Percentiles rank a stretch among this genome's conserved stretches.
phyloP scores from a whole-genome alignment of 2,113 vertebrate genomes.

The Cacatua alba region DNA sequence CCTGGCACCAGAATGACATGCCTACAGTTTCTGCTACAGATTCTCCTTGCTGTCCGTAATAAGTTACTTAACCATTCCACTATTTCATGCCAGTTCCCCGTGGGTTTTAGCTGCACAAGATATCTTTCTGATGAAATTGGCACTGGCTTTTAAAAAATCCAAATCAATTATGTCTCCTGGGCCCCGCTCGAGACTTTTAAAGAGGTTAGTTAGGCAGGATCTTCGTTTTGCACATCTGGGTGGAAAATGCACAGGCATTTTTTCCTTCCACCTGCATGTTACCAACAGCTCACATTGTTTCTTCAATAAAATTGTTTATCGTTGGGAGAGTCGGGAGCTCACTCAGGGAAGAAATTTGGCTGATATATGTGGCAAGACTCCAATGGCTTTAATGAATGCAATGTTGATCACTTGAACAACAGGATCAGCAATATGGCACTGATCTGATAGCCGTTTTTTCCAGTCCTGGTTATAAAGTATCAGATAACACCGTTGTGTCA shows the following conservation, averaged over 20 bases:
- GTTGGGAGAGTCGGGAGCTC: not conserved
- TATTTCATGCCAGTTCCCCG: conserved; percentile 1
- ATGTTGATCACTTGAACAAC: conserved; percentile 49
- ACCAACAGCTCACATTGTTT: not conserved
- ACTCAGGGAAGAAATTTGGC: conserved; percentile 16
- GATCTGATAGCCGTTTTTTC: conserved; percentile 15
- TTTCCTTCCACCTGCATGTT: not conserved
- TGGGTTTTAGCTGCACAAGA: conserved; percentile 46
- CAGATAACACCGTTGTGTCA: not conserved
- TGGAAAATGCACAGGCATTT: not conserved
- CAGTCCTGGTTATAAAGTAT: not conserved
- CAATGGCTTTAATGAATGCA: conserved; percentile 48
- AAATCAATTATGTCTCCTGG: conserved; percentile 37
- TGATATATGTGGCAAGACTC: conserved; percentile 43
- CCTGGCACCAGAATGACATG: conserved; percentile 46
- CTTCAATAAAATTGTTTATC: not conserved
- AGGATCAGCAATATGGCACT: conserved; percentile 54
- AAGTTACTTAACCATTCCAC: conserved; percentile 68
- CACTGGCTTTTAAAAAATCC: conserved; percentile 41
- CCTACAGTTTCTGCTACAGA: conserved; percentile 43
- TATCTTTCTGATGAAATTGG: conserved; percentile 27
- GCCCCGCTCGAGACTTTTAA: conserved; percentile 2
- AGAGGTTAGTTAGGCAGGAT: conserved; percentile 20
- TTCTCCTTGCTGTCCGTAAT: conserved; percentile 50
- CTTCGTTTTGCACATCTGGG: conserved; percentile 1